Evolutionary conservation across 2,113 vertebrate species (phyloP), one percentile per base, ranked within the genome.

Genomic region (Austrofundulus limnaeus): DNA sequence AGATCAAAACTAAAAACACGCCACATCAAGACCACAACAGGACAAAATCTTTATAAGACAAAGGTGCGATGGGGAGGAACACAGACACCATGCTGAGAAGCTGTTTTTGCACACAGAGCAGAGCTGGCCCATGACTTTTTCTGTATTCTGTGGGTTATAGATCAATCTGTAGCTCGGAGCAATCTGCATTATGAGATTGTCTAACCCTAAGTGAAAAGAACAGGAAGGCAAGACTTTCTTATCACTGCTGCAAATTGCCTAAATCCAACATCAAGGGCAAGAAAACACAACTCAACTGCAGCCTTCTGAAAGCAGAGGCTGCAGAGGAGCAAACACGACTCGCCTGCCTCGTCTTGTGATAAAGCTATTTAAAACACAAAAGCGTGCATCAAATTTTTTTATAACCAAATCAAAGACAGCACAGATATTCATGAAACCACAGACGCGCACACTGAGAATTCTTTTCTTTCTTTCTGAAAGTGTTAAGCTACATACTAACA

Each of bases 371-470:
- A 25, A 80, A 77, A 82, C 55, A 77, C 25, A 77, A 72, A 82
- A 52, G 54, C 24, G 24, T 28, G 60, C n/a, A n/a, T n/a, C n/a
- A n/a, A n/a, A n/a, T n/a, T n/a, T 45, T 71, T 77, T 80, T 60
- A 84, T 71, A 82, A 75, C 61, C 67, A 86, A 88, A 88, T 74
- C 57, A 84, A 86, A 79, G 76, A 83, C 62, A 59, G 70, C 53
- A 48, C 68, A 59, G 55, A 78, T 58, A 62, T 62, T 74, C 66
- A 66, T 45, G 51, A 70, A 80, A 70, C 59, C 62, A 67, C 56
- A 69, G 20, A 67, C 70, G 78, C 61, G 45, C 23, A 51, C 54
- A 81, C 21, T 66, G n/a, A 58, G 38, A 37, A 67, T 57, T 42
- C 24, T 68, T 67, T 31, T 28, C 60, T 49, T 54, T 28, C 3